phyloP scores from a whole-genome alignment of 1,140 invertebrate genomes.

The Epicauta chinensis region DNA sequence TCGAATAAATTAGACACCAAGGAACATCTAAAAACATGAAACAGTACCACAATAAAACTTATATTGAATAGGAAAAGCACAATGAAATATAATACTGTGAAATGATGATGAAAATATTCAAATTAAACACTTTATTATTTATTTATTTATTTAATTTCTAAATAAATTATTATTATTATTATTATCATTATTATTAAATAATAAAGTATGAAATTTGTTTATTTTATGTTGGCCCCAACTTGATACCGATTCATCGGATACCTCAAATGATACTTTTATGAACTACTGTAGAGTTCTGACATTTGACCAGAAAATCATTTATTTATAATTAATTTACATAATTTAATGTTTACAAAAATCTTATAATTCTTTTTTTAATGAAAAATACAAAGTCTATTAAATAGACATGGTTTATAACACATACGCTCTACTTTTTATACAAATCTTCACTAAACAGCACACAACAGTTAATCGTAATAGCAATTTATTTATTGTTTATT shows the following conservation, averaged over 20 bases:
- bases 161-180: too few species aligned
- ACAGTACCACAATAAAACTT: slow-evolving; percentile 11
- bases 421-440: slow-evolving; percentile 16
- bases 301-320: slow-evolving; percentile 12
- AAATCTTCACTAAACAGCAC: slow-evolving; percentile 14
- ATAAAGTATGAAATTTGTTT: slow-evolving; percentile 4
- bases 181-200: too few species aligned
- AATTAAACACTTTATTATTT: slow-evolving; percentile 1
- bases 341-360: slow-evolving; percentile 11
- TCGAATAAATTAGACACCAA: slow-evolving; percentile 12
- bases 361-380: slow-evolving; percentile 1
- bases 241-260: slow-evolving; percentile 9
- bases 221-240: slow-evolving; percentile 13
- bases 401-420: slow-evolving; percentile 11
- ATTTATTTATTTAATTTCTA: neutral
- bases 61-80: slow-evolving; percentile 10
- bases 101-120: slow-evolving; percentile 10
- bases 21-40: slow-evolving; percentile 10
- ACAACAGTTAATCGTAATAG: slow-evolving; percentile 1
- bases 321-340: slow-evolving; percentile 4
- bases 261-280: slow-evolving; percentile 9
- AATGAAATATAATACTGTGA: slow-evolving; percentile 18
- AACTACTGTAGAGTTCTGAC: slow-evolving; percentile 17
- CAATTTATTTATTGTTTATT: too few species aligned
- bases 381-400: slow-evolving; percentile 16